Evolutionary conservation across 2,797 vertebrate species (phyloP).

Genomic region (Onychomys arenicola): DNA sequence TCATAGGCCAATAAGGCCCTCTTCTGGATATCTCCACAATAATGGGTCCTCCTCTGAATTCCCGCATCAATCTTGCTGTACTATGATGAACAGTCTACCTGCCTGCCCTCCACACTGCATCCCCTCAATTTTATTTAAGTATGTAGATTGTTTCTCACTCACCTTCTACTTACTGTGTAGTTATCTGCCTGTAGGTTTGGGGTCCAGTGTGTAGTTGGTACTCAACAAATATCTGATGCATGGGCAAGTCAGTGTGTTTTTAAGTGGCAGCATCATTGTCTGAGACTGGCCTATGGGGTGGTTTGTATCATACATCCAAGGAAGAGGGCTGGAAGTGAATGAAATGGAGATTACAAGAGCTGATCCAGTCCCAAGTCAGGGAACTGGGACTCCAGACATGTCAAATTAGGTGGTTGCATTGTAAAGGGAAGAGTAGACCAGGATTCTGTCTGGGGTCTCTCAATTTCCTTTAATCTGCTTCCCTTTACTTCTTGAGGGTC

Average conservation of each 20-base stretch:
- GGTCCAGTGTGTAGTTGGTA: neutral
- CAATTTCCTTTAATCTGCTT: neutral
- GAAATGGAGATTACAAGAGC: neutral
- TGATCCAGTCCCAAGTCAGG: neutral
- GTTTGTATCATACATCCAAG: neutral
- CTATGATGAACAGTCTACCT: neutral
- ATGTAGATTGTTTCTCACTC: neutral
- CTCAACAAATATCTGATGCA: neutral
- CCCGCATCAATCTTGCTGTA: neutral
- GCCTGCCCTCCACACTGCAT: neutral
- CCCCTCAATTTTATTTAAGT: neutral
- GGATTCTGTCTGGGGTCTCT: neutral
- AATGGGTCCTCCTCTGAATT: neutral
- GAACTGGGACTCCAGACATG: neutral
- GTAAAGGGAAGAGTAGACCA: neutral
- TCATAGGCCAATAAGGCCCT: neutral
- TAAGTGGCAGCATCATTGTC: neutral
- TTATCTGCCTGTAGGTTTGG: neutral
- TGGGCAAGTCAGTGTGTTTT: neutral
- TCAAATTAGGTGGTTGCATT: neutral
- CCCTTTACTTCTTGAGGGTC: neutral
- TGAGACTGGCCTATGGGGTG: neutral
- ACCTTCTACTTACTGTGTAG: neutral
- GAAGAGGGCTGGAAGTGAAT: neutral
- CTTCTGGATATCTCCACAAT: neutral